Conservation (phyloP, 1,140 invertebrate genomes). For the Drosophila santomea region DNA sequence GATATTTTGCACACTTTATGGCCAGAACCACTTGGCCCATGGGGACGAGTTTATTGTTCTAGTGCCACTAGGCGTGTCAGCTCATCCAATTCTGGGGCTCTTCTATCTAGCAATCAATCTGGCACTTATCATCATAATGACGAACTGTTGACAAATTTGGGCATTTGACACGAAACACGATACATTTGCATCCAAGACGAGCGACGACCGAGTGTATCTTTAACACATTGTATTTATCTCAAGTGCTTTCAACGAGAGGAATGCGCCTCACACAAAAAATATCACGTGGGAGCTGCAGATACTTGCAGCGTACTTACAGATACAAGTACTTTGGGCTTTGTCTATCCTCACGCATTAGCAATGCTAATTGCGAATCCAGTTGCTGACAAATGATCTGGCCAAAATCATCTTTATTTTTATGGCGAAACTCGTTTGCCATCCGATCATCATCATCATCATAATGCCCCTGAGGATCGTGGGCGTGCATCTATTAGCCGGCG, state of each 20-base stretch:
- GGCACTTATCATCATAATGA: conserved; percentile 7
- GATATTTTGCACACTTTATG: conserved; percentile 48
- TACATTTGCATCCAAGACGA: conserved; percentile 40
- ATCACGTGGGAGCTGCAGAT: conserved; percentile 59
- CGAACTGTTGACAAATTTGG: conserved; percentile 43
- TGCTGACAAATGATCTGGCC: conserved; percentile 70
- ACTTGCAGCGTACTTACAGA: conserved; percentile 39
- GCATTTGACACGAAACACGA: conserved; percentile 52
- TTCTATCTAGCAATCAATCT: conserved; percentile 14
- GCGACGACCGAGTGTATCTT: conserved; percentile 22
- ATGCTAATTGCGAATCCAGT: conserved; percentile 66
- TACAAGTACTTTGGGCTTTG: conserved; percentile 36
- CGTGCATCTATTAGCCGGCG: conserved; percentile 74
- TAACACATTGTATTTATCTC: conserved; percentile 28
- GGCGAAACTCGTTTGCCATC: conserved; percentile 62
- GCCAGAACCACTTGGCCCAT: conserved; percentile 61
- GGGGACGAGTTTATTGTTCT: conserved; percentile 31
- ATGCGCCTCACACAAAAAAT: conserved; percentile 27
- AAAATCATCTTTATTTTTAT: conserved; percentile 80
- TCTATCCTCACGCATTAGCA: conserved; percentile 68
- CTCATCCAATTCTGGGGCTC: conserved; percentile 38
- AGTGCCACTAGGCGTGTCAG: conserved; percentile 73
- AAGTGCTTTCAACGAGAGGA: conserved; percentile 16
- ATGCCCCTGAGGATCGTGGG: conserved; percentile 59
- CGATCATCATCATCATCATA: conserved; percentile 41